A percentile compares a stretch with the other conserved stretches of the same genome.
Evolutionary conservation across 2,888 invertebrate species (phyloP).

Genomic region (Argynnis bischoffii): DNA sequence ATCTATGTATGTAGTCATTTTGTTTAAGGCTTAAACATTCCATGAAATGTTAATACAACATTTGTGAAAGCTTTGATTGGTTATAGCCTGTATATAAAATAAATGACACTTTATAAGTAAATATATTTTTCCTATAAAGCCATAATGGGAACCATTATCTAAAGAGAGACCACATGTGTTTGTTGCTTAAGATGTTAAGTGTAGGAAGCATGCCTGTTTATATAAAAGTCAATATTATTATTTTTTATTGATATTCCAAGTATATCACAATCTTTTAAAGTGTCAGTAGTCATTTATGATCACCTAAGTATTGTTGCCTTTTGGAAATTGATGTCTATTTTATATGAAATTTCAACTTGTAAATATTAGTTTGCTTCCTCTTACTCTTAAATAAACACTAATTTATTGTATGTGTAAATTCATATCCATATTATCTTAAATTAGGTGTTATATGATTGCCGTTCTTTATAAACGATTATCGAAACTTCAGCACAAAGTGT

Average conservation of each 20-base stretch:
- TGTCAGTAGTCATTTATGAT: constrained; percentile 24
- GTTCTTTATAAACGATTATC: constrained; percentile 47
- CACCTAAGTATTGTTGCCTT: constrained; percentile 13
- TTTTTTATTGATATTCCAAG: constrained; percentile 8
- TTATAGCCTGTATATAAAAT: constrained; percentile 52
- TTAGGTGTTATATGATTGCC: constrained; percentile 66
- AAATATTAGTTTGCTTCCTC: constrained; percentile 77
- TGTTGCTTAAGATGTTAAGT: constrained; percentile 17
- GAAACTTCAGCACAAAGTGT: constrained; percentile 49
- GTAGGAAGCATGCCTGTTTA: constrained; percentile 13
- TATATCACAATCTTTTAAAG: constrained; percentile 12
- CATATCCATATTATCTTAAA: constrained; percentile 62
- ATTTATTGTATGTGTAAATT: constrained; percentile 73
- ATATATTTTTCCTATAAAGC: constrained; percentile 29
- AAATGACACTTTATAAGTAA: constrained; percentile 35
- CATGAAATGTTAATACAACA: constrained; percentile 71
- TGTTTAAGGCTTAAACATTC: constrained; percentile 77
- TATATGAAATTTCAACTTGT: constrained; percentile 58
- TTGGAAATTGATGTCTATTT: constrained; percentile 35
- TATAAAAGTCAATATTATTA: constrained; percentile 20
- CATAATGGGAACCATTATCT: constrained; percentile 12
- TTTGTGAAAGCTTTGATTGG: constrained; percentile 66
- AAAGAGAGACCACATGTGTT: constrained; percentile 10
- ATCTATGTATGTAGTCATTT: constrained; percentile 66
- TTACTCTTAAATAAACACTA: constrained; percentile 51